Base-by-base conservation (phyloP, 2,888 invertebrate genomes). In the Eristalinus aeneus region DNA sequence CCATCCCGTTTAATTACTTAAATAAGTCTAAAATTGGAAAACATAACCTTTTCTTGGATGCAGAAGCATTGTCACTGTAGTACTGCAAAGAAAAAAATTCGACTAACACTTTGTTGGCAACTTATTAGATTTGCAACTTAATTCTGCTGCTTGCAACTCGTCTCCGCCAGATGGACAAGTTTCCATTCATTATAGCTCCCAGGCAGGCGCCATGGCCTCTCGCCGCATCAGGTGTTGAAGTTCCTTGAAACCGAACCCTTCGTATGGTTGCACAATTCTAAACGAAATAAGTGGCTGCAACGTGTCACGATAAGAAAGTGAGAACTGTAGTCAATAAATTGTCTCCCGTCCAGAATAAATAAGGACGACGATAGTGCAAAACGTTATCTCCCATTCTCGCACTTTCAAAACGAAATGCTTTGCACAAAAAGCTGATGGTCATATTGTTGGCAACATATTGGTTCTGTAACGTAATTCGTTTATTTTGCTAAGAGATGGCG, bases 161-260 rank as follows among this genome's bases (percentile, higher is more conserved):
- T 9, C 1, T 10, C 34, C 34, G 22, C 11, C 63, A 46, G 76
- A 54, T 64, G 76, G 85, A 81, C 84, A 72, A 84, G 61, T 56
- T 83, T 85, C 63, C 72, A 80, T 80, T 80, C 68, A 68, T 85
- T 80, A 85, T 72, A 80, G 76, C 75, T 84, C 80, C 74, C 64
- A 39, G 27, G 54, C 76, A 85, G 80, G 76, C 80, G 73, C 72
- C 65, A 58, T 58, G 68, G 34, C 61, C 72, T 56, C 23, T 65
- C 31, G 67, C 79, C 39, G 34, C 36, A 69, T 68, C 80, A 72
- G 76, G 80, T 85, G 71, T 75, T 22, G 56, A 60, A 22, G 68
- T 69, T n/a, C n/a, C n/a, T 31, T 22, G 72, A 60, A 76, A 72
- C 61, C 32, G 23, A 61, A 27, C 34, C 23, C 34, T 31, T 63